Base-by-base conservation (phyloP, 2,888 invertebrate genomes). In the Lasioglossum morio region DNA sequence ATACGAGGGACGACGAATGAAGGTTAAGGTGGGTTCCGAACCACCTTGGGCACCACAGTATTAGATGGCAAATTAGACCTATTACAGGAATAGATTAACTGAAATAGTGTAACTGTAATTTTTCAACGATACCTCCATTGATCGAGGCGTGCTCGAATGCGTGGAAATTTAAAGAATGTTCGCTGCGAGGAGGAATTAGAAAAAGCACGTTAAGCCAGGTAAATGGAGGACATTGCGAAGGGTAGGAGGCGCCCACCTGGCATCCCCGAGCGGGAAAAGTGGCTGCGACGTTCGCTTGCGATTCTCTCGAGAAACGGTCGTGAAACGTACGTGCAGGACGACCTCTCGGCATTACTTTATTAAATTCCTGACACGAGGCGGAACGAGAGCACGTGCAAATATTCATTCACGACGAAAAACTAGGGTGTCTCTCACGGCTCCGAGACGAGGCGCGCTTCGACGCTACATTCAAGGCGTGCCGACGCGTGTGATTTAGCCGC, bases 341-440 rank as follows among this genome's bases (percentile, higher is more conserved):
- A 82, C 82, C 78, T 84, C 74, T 84, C 74, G 75, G 88, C 86
- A 90, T 92, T 92, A 92, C 94, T 95, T 95, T 95, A 95, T 95
- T 95, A 95, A 95, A 95, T 95, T 94, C 94, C 94, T 94, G 92
- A 93, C 94, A 92, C 94, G 92, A 92, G 89, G 88, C 88, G 84
- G 82, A 77, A 77, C 85, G 84, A 63, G 72, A 91, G 93, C 94
- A 94, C 94, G 94, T 94, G 94, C 94, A 94, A 94, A 94, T 94
- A 94, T 94, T 94, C 92, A 81, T 86, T 86, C 89, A 77, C 77
- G 84, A 34, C 72, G 85, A 87, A 87, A 87, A 82, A 84, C 81
- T 48, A 77, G 81, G 83, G 81, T 74, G 74, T 74, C 72, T 74
- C 72, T 69, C 78, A 73, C 53, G 74, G 30, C 34, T 57, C 12